phyloP scores from a whole-genome alignment of 2,888 invertebrate genomes.

The Eupithecia vulgata region DNA sequence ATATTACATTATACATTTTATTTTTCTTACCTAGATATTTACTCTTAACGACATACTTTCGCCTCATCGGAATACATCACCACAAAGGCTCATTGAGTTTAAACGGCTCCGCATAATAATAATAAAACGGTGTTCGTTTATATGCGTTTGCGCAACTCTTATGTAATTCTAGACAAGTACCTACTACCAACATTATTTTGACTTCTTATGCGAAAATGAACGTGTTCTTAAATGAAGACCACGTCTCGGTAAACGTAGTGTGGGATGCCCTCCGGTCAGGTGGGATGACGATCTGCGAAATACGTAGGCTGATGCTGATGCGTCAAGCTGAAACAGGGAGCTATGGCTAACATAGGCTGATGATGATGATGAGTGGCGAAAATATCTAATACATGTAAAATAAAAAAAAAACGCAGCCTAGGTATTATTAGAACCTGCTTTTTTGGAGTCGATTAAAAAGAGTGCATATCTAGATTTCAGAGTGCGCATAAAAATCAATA shows the following conservation, averaged over 20 bases:
- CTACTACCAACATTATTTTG: background rate
- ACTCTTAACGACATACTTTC: conserved; percentile 21
- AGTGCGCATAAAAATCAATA: conserved; percentile 30
- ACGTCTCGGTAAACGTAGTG: too few species aligned
- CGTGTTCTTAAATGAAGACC: too few species aligned
- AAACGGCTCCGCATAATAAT: conserved; percentile 24
- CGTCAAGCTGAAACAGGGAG: too few species aligned
- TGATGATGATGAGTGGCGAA: too few species aligned
- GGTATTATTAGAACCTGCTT: too few species aligned
- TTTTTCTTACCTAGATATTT: background rate
- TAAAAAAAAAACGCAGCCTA: background rate
- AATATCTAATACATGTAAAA: too few species aligned
- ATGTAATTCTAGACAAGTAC: conserved; percentile 11
- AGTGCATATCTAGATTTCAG: conserved; percentile 3
- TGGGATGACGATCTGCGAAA: too few species aligned
- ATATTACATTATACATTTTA: too few species aligned
- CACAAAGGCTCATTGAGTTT: conserved; percentile 16
- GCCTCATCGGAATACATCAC: conserved; percentile 21
- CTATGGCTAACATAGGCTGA: too few species aligned
- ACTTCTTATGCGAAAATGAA: too few species aligned
- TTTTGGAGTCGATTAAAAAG: background rate
- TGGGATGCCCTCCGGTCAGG: too few species aligned
- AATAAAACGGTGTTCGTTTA: conserved; percentile 23
- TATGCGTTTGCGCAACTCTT: conserved; percentile 19
- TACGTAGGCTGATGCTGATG: too few species aligned